Evolutionary conservation across 1,140 invertebrate species (phyloP).

Genomic region (Trypoxylus dichotomus): DNA sequence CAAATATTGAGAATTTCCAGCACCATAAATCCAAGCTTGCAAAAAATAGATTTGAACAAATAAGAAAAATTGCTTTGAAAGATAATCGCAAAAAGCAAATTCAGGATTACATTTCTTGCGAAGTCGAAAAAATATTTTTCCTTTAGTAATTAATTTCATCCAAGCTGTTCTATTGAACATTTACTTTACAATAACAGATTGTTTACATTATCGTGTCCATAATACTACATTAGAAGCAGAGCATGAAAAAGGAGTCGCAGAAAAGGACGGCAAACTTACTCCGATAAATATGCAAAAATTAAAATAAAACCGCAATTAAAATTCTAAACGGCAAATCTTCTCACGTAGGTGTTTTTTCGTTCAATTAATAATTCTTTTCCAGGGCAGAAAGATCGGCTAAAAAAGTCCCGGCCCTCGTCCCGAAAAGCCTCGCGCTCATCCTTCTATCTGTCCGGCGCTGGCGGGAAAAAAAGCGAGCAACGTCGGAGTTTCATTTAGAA

Average conservation of each 20-base stretch:
- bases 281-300: constrained; percentile 20
- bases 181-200: not conserved
- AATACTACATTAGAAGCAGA: not conserved
- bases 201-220: not conserved
- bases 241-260: not conserved
- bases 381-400: not conserved
- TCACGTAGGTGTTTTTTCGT: constrained; percentile 16
- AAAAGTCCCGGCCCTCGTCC: not conserved
- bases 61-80: too few relatives aligned
- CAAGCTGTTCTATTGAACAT: too few relatives aligned
- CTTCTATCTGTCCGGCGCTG: not conserved
- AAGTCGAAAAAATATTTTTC: too few relatives aligned
- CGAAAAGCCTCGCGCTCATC: not conserved
- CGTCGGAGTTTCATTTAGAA: not conserved
- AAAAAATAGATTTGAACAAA: too few relatives aligned
- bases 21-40: too few relatives aligned
- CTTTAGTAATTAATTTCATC: too few relatives aligned
- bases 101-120: too few relatives aligned
- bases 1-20: too few relatives aligned
- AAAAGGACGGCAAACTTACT: not conserved
- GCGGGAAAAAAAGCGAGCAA: not conserved
- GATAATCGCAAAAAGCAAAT: too few relatives aligned
- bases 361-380: constrained; percentile 25
- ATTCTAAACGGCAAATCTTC: constrained; percentile 22
- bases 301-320: constrained; percentile 29